Conservation (phyloP, 2,113 vertebrate genomes). For the Rhynchomys soricoides region DNA sequence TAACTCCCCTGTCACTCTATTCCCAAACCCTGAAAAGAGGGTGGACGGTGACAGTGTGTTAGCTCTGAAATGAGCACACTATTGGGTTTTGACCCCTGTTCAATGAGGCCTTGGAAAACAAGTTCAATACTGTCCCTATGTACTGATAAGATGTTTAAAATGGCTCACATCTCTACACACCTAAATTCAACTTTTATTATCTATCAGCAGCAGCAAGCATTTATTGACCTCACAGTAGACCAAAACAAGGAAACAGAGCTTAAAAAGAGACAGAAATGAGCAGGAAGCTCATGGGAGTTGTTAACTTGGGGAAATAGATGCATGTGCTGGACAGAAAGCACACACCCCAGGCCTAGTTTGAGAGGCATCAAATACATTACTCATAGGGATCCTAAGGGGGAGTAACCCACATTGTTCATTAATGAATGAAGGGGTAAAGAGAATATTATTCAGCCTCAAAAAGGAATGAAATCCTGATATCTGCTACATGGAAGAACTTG, state of each 20-base stretch:
- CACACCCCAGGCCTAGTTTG: background rate
- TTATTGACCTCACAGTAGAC: background rate
- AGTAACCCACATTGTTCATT: background rate
- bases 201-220: background rate
- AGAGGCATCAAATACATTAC: background rate
- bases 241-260: background rate
- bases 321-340: background rate
- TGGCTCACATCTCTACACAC: background rate
- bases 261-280: background rate
- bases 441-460: background rate
- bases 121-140: background rate
- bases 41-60: background rate
- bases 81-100: background rate
- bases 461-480: background rate
- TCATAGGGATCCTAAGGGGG: background rate
- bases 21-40: background rate
- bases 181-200: background rate
- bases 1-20: background rate
- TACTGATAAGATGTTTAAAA: conserved; percentile 12
- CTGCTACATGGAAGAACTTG: background rate
- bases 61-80: background rate
- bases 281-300: background rate
- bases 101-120: background rate
- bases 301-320: background rate
- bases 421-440: background rate